Conservation (phyloP, 2,797 vertebrate genomes). For the Sebastolobus altivelis region DNA sequence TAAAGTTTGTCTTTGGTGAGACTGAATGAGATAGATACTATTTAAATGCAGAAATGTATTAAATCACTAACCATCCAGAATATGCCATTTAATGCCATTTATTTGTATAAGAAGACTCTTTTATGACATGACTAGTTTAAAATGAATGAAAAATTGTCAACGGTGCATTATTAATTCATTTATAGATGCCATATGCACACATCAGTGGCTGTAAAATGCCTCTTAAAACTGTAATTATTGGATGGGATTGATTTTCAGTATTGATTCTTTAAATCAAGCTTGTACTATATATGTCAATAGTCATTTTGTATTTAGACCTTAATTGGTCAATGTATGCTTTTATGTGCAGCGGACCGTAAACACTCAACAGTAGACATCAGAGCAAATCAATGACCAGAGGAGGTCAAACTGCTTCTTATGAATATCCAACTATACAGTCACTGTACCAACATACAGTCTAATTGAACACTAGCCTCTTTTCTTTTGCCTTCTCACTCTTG, state of each 20-base stretch:
- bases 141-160: conserved; percentile 5
- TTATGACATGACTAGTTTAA: background rate
- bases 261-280: conserved; percentile 46
- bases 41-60: conserved; percentile 16
- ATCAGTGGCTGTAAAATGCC: conserved; percentile 21
- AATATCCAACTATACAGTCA: conserved; percentile 15
- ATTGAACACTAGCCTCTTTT: background rate
- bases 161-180: background rate
- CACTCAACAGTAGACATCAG: conserved; percentile 46
- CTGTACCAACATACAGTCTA: background rate
- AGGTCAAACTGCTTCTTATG: conserved; percentile 39
- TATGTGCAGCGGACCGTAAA: conserved; percentile 58
- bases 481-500: background rate
- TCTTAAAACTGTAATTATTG: conserved; percentile 25
- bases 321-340: conserved; percentile 55
- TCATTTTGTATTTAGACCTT: conserved; percentile 57
- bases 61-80: conserved; percentile 11
- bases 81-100: background rate
- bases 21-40: conserved; percentile 21
- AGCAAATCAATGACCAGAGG: conserved; percentile 59
- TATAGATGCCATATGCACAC: background rate
- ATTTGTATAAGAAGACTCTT: conserved; percentile 3
- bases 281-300: conserved; percentile 34
- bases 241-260: conserved; percentile 42
- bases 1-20: conserved; percentile 24